Conservation (phyloP, 2,113 vertebrate genomes). For the Eurystomus gularis region DNA sequence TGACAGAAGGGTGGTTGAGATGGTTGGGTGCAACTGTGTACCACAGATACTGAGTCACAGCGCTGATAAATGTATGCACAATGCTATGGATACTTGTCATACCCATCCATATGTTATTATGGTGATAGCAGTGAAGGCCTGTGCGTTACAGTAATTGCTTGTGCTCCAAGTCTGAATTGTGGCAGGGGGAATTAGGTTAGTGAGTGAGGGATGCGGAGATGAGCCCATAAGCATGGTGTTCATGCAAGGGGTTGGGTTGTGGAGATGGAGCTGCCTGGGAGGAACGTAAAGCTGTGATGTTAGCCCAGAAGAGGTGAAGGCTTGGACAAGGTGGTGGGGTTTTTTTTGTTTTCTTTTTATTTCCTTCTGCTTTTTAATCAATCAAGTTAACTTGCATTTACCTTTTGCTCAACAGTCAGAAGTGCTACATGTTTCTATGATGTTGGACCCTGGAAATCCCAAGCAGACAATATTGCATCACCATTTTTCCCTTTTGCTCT, state of each 20-base stretch:
- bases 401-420: background rate
- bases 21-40: background rate
- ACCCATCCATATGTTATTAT: background rate
- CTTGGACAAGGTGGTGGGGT: accelerated
- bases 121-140: background rate
- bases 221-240: accelerated
- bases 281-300: background rate
- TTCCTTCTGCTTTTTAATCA: background rate
- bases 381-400: background rate
- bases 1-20: background rate
- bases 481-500: background rate
- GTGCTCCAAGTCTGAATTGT: background rate
- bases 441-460: background rate
- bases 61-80: background rate
- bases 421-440: background rate
- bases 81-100: background rate
- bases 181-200: background rate
- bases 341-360: background rate
- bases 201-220: background rate
- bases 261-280: background rate
- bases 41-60: background rate
- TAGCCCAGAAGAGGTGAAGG: background rate
- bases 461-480: background rate
- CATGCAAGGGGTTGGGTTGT: accelerated
- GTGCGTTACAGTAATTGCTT: background rate